Conservation (phyloP, 2,113 vertebrate species). For the Notarius lentiginosus region DNA sequence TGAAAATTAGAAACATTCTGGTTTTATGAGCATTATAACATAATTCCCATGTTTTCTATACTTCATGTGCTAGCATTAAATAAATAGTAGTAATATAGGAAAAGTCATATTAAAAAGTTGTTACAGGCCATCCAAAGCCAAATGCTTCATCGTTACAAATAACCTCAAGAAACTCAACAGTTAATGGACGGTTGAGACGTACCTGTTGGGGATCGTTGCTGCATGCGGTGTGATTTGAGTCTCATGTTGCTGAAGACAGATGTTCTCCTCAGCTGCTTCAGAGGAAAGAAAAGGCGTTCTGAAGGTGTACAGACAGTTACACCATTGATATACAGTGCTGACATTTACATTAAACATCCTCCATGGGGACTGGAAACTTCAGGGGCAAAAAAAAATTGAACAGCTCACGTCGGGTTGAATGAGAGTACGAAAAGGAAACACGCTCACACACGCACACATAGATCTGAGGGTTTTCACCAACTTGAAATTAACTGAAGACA, state of each 20-base stretch:
- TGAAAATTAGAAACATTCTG: neutral
- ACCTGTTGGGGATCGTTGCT: slow-evolving; percentile 61
- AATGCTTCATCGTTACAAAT: neutral
- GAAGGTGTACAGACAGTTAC: slow-evolving; percentile 55
- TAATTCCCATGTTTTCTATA: neutral
- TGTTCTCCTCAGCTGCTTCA: slow-evolving; percentile 50
- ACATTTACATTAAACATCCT: slow-evolving; percentile 70
- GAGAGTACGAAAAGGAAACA: slow-evolving; percentile 40
- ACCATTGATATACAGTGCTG: slow-evolving; percentile 64
- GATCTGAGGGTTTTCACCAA: slow-evolving; percentile 54
- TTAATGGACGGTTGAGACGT: slow-evolving; percentile 41
- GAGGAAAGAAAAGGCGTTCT: slow-evolving; percentile 53
- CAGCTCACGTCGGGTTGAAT: slow-evolving; percentile 56
- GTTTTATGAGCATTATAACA: neutral
- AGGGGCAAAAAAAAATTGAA: slow-evolving; percentile 31
- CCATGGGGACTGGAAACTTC: slow-evolving; percentile 66
- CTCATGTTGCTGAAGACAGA: slow-evolving; percentile 65
- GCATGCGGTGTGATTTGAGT: slow-evolving; percentile 57
- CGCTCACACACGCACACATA: slow-evolving; percentile 23
- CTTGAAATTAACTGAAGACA: slow-evolving; percentile 70
- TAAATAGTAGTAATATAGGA: neutral
- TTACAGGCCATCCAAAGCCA: neutral
- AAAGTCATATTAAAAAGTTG: neutral
- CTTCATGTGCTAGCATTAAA: neutral
- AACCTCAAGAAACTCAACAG: neutral